A percentile compares a stretch with the other conserved stretches of the same genome.
Evolutionary conservation across 2,888 invertebrate genomes (phyloP).

Genomic region (Eilema sororculum): DNA sequence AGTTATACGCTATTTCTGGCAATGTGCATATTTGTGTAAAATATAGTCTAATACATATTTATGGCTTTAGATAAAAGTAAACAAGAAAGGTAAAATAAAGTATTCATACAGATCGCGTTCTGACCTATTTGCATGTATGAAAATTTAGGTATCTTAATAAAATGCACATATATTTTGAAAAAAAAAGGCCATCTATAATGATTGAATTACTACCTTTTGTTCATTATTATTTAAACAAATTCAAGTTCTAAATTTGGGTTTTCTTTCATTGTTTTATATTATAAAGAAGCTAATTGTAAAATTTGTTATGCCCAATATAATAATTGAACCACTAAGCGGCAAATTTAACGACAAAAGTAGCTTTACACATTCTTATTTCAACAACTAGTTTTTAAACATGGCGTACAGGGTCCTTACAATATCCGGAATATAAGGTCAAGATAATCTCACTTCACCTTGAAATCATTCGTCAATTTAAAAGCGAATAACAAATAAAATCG

Average conservation of each 20-base stretch:
- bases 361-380: not conserved
- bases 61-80: not conserved
- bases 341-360: not conserved
- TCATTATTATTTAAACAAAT: constrained; percentile 28
- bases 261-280: constrained; percentile 10
- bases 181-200: too few relatives aligned
- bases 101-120: not conserved
- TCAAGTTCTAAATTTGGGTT: constrained; percentile 28
- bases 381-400: not conserved
- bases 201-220: constrained; percentile 21
- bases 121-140: not conserved
- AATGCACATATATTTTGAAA: too few relatives aligned
- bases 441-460: too few relatives aligned
- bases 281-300: not conserved
- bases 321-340: too few relatives aligned
- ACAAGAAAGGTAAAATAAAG: not conserved
- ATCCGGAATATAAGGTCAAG: too few relatives aligned
- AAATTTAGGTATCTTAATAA: not conserved
- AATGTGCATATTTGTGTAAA: not conserved
- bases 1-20: not conserved
- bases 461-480: not conserved
- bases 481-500: not conserved
- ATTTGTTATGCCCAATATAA: not conserved
- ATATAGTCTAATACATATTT: not conserved
- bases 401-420: too few relatives aligned